Conservation (phyloP, 1,140 invertebrate species). For the Branchinecta lynchi region DNA sequence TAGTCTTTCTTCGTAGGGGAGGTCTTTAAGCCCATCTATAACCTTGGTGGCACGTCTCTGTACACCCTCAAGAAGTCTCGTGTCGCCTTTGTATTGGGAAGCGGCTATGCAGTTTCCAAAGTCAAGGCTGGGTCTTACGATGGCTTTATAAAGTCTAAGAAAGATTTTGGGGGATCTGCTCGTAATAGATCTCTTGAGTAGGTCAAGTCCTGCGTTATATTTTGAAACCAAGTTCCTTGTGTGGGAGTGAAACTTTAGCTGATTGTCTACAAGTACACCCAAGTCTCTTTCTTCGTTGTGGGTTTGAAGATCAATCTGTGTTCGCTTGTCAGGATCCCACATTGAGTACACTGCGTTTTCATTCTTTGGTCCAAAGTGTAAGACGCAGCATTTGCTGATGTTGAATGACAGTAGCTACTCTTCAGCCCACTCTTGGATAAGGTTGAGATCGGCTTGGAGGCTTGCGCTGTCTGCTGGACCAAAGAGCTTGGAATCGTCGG, state of each 20-base stretch:
- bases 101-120: too few relatives aligned
- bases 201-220: neutral
- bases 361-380: neutral
- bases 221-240: neutral
- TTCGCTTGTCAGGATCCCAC: slow-evolving; percentile 1
- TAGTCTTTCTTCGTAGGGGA: neutral
- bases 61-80: too few relatives aligned
- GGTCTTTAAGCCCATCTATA: neutral
- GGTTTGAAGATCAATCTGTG: neutral
- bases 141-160: too few relatives aligned
- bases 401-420: neutral
- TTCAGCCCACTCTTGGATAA: slow-evolving; percentile 5
- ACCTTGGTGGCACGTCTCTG: too few relatives aligned
- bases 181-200: neutral
- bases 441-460: neutral
- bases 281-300: neutral
- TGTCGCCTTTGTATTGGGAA: too few relatives aligned
- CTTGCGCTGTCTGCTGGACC: neutral
- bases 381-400: neutral
- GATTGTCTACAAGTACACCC: neutral
- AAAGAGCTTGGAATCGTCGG: neutral
- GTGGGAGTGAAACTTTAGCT: neutral
- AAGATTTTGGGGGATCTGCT: too few relatives aligned
- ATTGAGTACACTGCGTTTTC: neutral
- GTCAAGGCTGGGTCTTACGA: too few relatives aligned